phyloP scores from a whole-genome alignment of 1,140 invertebrate species.

The Drosophila funebris region DNA sequence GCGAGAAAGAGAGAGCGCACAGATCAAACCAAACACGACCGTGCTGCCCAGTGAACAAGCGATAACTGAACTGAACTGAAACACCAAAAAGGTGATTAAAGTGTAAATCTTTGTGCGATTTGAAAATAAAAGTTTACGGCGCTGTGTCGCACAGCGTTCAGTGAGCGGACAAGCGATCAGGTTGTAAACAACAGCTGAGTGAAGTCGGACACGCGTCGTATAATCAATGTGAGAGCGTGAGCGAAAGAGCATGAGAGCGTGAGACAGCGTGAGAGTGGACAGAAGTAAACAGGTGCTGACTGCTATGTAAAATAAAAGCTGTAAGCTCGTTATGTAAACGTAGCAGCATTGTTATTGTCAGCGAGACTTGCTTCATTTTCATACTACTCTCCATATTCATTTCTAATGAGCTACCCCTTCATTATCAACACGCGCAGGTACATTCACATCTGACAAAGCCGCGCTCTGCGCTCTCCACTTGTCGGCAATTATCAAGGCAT shows the following conservation, averaged over 20 bases:
- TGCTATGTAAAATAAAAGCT: constrained; percentile 54
- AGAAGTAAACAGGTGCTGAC: constrained; percentile 51
- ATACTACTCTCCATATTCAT: not conserved
- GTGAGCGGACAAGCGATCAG: constrained; percentile 37
- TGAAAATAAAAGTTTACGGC: constrained; percentile 68
- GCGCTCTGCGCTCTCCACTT: not conserved
- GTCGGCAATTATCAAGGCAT: not conserved
- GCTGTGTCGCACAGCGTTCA: constrained; percentile 18
- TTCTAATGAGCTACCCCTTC: constrained; percentile 14
- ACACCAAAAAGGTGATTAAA: constrained; percentile 70
- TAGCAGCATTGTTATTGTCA: constrained; percentile 21
- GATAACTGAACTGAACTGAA: constrained; percentile 68
- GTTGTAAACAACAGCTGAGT: constrained; percentile 73
- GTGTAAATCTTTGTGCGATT: constrained; percentile 66
- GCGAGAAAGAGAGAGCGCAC: constrained; percentile 18
- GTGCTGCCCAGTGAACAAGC: constrained; percentile 63
- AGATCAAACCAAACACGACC: constrained; percentile 50
- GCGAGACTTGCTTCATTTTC: constrained; percentile 19
- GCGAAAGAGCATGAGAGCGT: not conserved
- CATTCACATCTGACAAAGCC: not conserved
- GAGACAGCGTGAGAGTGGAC: constrained; percentile 1
- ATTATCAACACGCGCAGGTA: constrained; percentile 18
- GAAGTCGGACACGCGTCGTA: constrained; percentile 55
- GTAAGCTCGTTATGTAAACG: constrained; percentile 42
- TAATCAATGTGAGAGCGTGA: constrained; percentile 28